Percentiles rank a stretch among this genome's conserved stretches.
Evolutionary conservation across 37 sponge, comb jelly and placozoan genomes (phyloP).

Genomic region (Spongia lamella): DNA sequence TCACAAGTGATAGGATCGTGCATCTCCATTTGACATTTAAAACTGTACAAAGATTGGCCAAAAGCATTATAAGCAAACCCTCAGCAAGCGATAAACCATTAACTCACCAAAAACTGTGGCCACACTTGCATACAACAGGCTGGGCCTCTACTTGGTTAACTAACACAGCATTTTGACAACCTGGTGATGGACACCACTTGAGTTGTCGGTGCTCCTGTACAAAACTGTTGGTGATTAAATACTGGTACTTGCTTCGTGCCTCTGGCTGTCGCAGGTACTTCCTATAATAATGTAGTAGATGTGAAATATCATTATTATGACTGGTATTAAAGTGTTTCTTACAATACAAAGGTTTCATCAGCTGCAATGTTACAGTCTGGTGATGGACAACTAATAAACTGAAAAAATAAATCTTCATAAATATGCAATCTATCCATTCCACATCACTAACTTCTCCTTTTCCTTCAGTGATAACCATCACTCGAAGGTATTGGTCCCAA

Average conservation of each 20-base stretch:
- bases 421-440: not conserved
- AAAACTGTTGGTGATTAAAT: constrained; percentile 79
- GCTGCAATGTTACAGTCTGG: constrained; percentile 76
- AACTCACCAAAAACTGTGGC: constrained; percentile 79
- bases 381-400: constrained; percentile 85
- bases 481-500: constrained; percentile 78
- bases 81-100: not conserved
- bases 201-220: constrained; percentile 75
- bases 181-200: constrained; percentile 88
- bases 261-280: constrained; percentile 40
- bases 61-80: not conserved
- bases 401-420: not conserved
- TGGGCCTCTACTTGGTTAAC: constrained; percentile 25
- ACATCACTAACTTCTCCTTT: constrained; percentile 52
- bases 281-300: constrained; percentile 21
- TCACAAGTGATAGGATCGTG: constrained; percentile 62
- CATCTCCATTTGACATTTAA: constrained; percentile 56
- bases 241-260: constrained; percentile 67
- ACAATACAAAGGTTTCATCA: constrained; percentile 78
- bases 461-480: constrained; percentile 76
- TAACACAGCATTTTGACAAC: constrained; percentile 78
- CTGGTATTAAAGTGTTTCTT: constrained; percentile 31
- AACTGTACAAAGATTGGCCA: constrained; percentile 12
- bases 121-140: constrained; percentile 77
- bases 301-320: not conserved